phyloP scores from a whole-genome alignment of 2,797 vertebrate genomes.

The Micromesistius poutassou region DNA sequence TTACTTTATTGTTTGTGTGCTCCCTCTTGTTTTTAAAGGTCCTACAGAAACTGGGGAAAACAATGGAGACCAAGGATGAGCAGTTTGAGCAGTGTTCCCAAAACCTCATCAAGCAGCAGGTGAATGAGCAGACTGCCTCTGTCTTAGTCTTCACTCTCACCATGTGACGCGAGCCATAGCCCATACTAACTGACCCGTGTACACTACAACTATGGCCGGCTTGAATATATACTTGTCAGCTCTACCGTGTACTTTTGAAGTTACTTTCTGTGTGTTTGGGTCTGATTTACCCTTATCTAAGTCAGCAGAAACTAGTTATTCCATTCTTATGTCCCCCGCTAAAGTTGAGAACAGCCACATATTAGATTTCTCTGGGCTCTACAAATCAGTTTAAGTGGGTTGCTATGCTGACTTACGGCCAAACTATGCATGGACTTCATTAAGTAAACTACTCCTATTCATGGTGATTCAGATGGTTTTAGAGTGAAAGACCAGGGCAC shows the following conservation, averaged over 20 bases:
- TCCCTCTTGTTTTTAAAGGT: conserved; percentile 70
- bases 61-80: conserved; percentile 91
- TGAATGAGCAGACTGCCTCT: conserved; percentile 43
- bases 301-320: neutral
- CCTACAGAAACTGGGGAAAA: conserved; percentile 91
- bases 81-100: conserved; percentile 85
- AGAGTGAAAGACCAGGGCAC: no score
- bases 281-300: neutral
- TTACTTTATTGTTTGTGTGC: conserved; percentile 3
- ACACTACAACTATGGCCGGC: neutral
- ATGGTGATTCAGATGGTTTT: neutral
- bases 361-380: neutral
- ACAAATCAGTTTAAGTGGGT: neutral
- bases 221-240: neutral
- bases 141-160: neutral
- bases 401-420: neutral
- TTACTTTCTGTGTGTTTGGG: neutral
- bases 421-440: neutral
- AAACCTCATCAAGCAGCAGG: conserved; percentile 91
- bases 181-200: neutral
- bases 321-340: neutral
- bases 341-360: neutral
- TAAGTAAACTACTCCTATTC: neutral
- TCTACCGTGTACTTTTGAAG: neutral
- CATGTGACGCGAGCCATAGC: no score